Evolutionary conservation across 2,888 invertebrate species (phyloP).

Genomic region (Melinaea menophilus): DNA sequence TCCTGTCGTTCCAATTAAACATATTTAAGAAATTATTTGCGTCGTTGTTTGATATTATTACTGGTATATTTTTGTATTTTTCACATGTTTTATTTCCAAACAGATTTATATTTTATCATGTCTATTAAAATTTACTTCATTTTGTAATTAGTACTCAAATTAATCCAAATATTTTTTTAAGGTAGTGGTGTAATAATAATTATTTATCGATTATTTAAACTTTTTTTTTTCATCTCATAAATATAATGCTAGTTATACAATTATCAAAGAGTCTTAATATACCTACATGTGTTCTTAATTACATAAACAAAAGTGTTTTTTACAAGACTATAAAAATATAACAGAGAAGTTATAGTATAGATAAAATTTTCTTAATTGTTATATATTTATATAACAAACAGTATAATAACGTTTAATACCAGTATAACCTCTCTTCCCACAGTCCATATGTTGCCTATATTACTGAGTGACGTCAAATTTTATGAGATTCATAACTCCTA

Average conservation of each 20-base stretch:
- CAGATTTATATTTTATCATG: slow-evolving; percentile 52
- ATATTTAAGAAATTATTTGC: slow-evolving; percentile 54
- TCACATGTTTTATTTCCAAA: slow-evolving; percentile 60
- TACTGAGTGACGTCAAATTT: slow-evolving; percentile 22
- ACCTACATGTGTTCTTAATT: too few relatives aligned
- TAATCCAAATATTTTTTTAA: too few relatives aligned
- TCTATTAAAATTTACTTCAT: slow-evolving; percentile 41
- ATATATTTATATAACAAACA: not conserved
- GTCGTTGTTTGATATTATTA: slow-evolving; percentile 51
- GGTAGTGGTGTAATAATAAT: too few relatives aligned
- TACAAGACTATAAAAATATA: too few relatives aligned
- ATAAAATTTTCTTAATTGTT: too few relatives aligned
- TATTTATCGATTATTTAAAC: too few relatives aligned
- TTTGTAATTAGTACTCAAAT: not conserved
- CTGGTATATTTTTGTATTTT: slow-evolving; percentile 53
- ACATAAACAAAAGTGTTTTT: too few relatives aligned
- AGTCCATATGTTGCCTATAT: slow-evolving; percentile 11
- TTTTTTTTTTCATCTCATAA: too few relatives aligned
- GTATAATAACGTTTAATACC: not conserved
- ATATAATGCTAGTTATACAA: too few relatives aligned
- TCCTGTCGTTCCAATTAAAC: slow-evolving; percentile 73
- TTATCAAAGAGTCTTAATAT: too few relatives aligned
- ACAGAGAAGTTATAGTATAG: too few relatives aligned
- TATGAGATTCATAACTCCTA: slow-evolving; percentile 33
- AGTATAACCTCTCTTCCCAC: not conserved